Conservation (phyloP, 2,888 invertebrate species). For the Anoplius nigerrimus region DNA sequence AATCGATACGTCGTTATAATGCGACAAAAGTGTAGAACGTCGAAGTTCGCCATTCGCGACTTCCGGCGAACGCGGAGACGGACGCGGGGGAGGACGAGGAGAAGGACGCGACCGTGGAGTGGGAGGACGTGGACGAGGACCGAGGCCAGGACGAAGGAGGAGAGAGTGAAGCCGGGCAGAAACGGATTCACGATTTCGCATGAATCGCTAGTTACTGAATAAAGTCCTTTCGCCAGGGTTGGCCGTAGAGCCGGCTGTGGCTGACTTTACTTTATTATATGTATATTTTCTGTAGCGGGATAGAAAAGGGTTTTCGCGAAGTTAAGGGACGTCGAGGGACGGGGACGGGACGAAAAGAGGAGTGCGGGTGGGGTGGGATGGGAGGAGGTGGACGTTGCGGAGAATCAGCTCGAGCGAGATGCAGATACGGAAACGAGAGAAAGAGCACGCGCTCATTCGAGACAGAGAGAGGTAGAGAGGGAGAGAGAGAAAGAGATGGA, state of each 20-base stretch:
- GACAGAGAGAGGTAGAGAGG: constrained; percentile 23
- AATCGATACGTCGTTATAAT: constrained; percentile 35
- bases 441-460: no score
- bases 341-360: constrained; percentile 23
- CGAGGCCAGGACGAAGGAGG: constrained; percentile 20
- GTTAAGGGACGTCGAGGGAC: constrained; percentile 37
- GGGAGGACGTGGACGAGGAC: constrained; percentile 17
- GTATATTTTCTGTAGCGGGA: constrained; percentile 53
- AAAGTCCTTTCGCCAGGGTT: constrained; percentile 59
- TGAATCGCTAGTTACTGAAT: constrained; percentile 68
- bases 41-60: constrained; percentile 31
- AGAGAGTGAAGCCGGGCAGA: constrained; percentile 49
- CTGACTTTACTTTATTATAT: constrained; percentile 63
- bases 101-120: background rate
- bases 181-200: constrained; percentile 62
- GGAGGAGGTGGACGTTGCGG: background rate
- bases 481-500: constrained; percentile 25
- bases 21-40: constrained; percentile 22
- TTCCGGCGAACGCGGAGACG: constrained; percentile 22
- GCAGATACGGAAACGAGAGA: no score
- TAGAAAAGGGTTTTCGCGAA: constrained; percentile 49
- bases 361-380: background rate
- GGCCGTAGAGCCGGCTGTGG: constrained; percentile 47
- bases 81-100: constrained; percentile 10
- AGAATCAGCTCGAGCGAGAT: no score